Evolutionary conservation across 2,888 invertebrate species (phyloP).

Genomic region (Lycia hirtaria): DNA sequence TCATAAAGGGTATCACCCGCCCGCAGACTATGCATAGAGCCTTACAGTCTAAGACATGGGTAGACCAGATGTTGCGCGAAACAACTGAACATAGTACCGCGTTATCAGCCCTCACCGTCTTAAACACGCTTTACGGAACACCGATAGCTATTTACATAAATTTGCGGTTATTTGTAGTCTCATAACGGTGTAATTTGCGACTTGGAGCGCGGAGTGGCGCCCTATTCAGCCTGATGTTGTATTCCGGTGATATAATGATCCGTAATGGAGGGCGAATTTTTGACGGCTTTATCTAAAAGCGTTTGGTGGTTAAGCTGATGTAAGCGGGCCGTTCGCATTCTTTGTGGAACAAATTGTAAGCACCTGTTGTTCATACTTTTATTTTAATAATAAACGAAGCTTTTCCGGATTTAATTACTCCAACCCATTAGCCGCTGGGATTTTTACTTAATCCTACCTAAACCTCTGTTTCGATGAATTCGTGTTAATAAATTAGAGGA

Average conservation of each 20-base stretch:
- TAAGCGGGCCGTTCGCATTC: constrained; percentile 33
- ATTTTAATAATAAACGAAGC: neutral
- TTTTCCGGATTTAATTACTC: constrained; percentile 5
- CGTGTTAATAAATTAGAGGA: neutral
- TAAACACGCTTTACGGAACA: constrained; percentile 76
- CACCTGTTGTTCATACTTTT: constrained; percentile 14
- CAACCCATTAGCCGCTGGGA: neutral
- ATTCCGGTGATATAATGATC: constrained; percentile 64
- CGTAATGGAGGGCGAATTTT: constrained; percentile 57
- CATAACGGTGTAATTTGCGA: constrained; percentile 75
- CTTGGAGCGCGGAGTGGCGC: constrained; percentile 60
- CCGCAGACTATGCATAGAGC: constrained; percentile 18
- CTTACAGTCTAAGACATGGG: constrained; percentile 40
- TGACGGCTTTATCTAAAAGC: constrained; percentile 55
- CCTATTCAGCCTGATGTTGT: constrained; percentile 64
- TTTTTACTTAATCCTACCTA: neutral
- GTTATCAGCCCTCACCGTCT: constrained; percentile 70
- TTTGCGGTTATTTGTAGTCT: constrained; percentile 78
- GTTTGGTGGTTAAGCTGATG: constrained; percentile 49
- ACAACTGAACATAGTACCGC: constrained; percentile 69
- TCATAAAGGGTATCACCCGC: neutral
- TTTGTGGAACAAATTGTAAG: constrained; percentile 10
- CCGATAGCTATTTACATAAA: constrained; percentile 79
- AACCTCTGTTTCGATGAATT: neutral
- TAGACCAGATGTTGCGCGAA: constrained; percentile 40